These are phyloP conservation scores for Sipha flava DNA, from an alignment of 1,140 invertebrate species.

Conservation along the genomic window DNA sequence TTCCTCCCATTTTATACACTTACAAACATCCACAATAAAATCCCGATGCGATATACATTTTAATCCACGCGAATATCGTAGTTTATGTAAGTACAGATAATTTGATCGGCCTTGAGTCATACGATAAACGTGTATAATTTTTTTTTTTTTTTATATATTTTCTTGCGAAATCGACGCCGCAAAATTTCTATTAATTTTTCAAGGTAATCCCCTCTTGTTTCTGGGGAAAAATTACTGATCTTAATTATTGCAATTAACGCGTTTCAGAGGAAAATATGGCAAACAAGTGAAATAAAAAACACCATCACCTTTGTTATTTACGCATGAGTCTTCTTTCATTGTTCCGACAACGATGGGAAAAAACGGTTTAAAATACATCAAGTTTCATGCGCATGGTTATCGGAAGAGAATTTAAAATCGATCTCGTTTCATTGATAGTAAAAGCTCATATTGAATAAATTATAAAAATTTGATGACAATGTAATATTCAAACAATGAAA, in stretches of 20 bases:
- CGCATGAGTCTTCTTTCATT: not conserved
- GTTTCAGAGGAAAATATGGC: not conserved
- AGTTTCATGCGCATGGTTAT: too few relatives aligned
- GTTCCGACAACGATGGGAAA: not conserved
- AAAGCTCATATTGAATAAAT: too few relatives aligned
- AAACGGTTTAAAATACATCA: not conserved
- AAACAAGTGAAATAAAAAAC: not conserved
- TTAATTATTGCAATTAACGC: slow-evolving; percentile 4
- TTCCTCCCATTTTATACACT: too few relatives aligned
- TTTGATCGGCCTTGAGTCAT: not conserved
- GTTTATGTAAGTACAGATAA: too few relatives aligned
- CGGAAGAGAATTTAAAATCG: not conserved
- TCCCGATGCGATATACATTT: not conserved
- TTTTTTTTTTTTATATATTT: not conserved
- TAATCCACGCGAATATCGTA: not conserved
- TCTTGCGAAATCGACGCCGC: not conserved
- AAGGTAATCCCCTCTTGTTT: not conserved
- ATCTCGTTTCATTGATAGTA: too few relatives aligned
- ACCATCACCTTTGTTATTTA: not conserved
- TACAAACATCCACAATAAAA: too few relatives aligned
- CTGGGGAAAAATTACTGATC: not conserved
- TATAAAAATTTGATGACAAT: too few relatives aligned
- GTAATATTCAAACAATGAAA: not conserved
- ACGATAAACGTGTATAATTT: not conserved
- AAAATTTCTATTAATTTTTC: slow-evolving; percentile 1